phyloP scores from a whole-genome alignment of 2,797 vertebrate species.

The Apodemus agrarius region DNA sequence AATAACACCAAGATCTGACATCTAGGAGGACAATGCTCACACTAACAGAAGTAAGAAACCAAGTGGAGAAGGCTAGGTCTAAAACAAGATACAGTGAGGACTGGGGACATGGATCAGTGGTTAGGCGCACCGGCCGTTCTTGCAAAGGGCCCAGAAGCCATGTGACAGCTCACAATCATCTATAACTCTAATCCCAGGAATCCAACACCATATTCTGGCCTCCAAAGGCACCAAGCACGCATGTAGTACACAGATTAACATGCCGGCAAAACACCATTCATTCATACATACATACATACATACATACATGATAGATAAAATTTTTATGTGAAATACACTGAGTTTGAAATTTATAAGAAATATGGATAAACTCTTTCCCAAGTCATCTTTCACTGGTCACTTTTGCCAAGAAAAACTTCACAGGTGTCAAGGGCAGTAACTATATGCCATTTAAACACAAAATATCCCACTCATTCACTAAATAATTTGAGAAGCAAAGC shows the following conservation, averaged over 20 bases:
- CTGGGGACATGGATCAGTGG: background rate
- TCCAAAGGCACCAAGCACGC: background rate
- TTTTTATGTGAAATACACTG: background rate
- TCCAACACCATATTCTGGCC: background rate
- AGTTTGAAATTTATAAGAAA: slow-evolving; percentile 23
- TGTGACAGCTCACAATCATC: background rate
- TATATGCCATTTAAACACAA: slow-evolving; percentile 31
- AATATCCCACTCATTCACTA: slow-evolving; percentile 12
- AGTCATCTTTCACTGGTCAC: background rate
- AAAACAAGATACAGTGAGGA: background rate
- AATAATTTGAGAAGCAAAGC: slow-evolving; percentile 33
- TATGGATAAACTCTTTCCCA: background rate
- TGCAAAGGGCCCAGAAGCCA: background rate
- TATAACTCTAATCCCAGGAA: background rate
- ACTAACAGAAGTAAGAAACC: background rate
- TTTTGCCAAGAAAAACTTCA: background rate
- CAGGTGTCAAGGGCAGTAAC: background rate
- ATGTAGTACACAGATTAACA: background rate
- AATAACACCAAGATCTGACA: background rate
- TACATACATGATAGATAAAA: background rate
- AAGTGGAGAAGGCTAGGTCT: background rate
- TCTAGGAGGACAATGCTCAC: background rate
- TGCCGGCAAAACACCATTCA: background rate
- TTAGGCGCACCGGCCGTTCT: background rate
- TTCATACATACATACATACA: too few species aligned